A percentile compares a stretch with the other conserved stretches of the same genome.
phyloP scores from a whole-genome alignment of 92 coral and sea anemone genomes.

The Plumapathes pennacea region DNA sequence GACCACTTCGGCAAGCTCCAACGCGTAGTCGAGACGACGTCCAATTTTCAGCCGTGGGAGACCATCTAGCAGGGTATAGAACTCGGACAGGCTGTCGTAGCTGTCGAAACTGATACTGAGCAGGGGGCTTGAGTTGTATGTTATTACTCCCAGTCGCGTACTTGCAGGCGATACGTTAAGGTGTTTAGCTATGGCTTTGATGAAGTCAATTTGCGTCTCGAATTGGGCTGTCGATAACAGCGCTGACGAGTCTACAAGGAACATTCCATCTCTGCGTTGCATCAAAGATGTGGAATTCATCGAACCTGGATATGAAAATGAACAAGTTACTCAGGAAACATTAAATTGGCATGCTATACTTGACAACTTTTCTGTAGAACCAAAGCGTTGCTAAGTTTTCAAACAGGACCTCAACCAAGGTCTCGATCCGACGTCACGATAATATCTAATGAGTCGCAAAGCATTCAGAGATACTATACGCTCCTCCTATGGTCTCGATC shows the following conservation, averaged over 20 bases:
- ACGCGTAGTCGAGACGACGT: conserved; percentile 39
- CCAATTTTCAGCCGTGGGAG: conserved; percentile 10
- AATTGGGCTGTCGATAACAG: conserved; percentile 59
- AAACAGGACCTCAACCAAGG: no score
- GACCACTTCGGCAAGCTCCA: conserved; percentile 47
- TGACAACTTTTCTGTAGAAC: no score
- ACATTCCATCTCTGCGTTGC: conserved; percentile 69
- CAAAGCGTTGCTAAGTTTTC: no score
- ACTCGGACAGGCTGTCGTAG: conserved; percentile 35
- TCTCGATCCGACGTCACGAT: no score
- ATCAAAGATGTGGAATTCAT: no score
- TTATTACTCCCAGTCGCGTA: conserved; percentile 82
- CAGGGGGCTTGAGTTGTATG: conserved; percentile 63
- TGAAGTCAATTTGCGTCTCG: conserved; percentile 57
- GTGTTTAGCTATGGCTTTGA: conserved; percentile 55
- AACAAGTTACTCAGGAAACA: no score
- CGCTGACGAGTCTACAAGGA: conserved; percentile 80
- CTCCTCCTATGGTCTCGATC: no score
- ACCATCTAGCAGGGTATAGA: conserved; percentile 37
- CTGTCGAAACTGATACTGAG: conserved; percentile 52
- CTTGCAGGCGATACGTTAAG: conserved; percentile 67
- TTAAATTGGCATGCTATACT: no score
- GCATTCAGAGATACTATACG: no score
- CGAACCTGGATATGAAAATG: no score
- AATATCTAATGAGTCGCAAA: no score